Evolutionary conservation across 2,797 vertebrate species (phyloP), one percentile per base, ranked within the genome.

Genomic region (Aeoliscus strigatus): DNA sequence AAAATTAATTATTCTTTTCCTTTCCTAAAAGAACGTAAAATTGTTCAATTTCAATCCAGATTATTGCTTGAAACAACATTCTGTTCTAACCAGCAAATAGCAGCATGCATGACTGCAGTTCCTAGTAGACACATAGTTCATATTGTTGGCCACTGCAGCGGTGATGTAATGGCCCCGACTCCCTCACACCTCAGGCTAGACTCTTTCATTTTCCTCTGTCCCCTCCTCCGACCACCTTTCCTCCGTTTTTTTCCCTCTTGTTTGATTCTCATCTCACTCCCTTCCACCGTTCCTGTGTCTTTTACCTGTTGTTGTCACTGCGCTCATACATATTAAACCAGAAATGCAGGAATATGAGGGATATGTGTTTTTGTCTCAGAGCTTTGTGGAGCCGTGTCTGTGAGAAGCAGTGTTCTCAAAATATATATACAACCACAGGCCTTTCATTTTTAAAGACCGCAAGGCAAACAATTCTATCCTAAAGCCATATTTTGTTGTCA

Each of bases 81-180:
- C n/a, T n/a, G n/a, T n/a, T n/a, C n/a, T n/a, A n/a, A n/a, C n/a
- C n/a, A n/a, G n/a, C n/a, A n/a, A n/a, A n/a, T n/a, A n/a, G n/a
- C n/a, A n/a, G n/a, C 29, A 40, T 51, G 27, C 34, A 25, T 14
- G 8, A 16, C 45, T 32, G 11, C 44, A 38, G 9, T 41, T 14
- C 32, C 14, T 42, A n/a, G n/a, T n/a, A n/a, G n/a, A n/a, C n/a
- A n/a, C n/a, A 34, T 46, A 49, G 49, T 43, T 69, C 30, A 53
- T 63, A 44, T 51, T 62, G 54, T 73, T 51, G 60, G 66, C 53
- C 75, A 66, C 77, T 79, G 79, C 75, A 76, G 74, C 62, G 40
- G 54, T 82, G 81, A 84, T 73, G 72, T 81, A 77, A 82, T 81
- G 70, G 60, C 47, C 55, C 57, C 65, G 60, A 45, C 65, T 31